phyloP scores from a whole-genome alignment of 2,113 vertebrate genomes.

The Zonotrichia leucophrys region DNA sequence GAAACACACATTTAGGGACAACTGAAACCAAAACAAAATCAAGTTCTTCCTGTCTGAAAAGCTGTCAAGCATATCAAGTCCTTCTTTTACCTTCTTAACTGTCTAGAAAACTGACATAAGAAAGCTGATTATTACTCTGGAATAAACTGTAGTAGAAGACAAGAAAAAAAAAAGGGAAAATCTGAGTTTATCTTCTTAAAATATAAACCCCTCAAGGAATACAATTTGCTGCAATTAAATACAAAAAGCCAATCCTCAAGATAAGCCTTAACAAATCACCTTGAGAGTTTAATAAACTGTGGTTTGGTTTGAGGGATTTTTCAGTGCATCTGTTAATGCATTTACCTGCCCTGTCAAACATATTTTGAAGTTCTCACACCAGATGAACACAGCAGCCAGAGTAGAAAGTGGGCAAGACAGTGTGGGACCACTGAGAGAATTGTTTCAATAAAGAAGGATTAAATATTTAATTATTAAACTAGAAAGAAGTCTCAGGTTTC shows the following conservation, averaged over 20 bases:
- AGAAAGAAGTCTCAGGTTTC: neutral
- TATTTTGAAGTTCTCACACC: neutral
- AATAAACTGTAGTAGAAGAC: neutral
- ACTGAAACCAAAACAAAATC: neutral
- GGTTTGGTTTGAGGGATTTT: neutral
- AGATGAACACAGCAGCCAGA: neutral
- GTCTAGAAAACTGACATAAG: neutral
- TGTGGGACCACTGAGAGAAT: neutral
- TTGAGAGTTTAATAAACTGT: slow-evolving; percentile 17
- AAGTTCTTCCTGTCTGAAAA: neutral
- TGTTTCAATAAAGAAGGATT: neutral
- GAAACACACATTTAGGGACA: neutral
- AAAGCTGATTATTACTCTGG: neutral
- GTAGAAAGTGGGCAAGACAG: neutral
- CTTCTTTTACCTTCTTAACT: neutral
- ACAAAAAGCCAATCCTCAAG: slow-evolving; percentile 26
- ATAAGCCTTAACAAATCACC: slow-evolving; percentile 58
- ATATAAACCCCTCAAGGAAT: neutral
- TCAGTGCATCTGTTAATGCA: neutral
- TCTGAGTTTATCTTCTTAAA: slow-evolving; percentile 18
- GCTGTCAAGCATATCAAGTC: neutral
- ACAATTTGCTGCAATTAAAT: slow-evolving; percentile 49
- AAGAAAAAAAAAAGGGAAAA: neutral
- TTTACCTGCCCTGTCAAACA: neutral
- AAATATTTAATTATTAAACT: neutral